A percentile compares a stretch with the other conserved stretches of the same genome.
Conservation (phyloP, 2,888 invertebrate genomes). For the Heteropelma amictum region DNA sequence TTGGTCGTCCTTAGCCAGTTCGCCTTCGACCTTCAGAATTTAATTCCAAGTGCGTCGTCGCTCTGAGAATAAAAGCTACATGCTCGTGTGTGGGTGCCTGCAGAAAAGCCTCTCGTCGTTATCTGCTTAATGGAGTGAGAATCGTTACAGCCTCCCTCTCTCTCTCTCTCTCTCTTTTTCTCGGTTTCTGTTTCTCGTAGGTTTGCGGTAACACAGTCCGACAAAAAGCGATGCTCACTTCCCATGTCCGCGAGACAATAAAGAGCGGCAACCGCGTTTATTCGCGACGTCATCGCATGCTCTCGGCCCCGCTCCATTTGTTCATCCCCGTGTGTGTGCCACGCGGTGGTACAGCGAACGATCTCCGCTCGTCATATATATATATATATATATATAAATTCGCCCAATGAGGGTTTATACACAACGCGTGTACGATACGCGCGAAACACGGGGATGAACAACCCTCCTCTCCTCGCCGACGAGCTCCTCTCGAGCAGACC, state of each 20-base stretch:
- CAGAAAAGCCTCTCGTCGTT: constrained; percentile 49
- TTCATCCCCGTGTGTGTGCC: constrained; percentile 27
- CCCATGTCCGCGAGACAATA: constrained; percentile 73
- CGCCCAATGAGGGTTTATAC: too few species aligned
- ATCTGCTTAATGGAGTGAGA: constrained; percentile 59
- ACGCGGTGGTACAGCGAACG: too few species aligned
- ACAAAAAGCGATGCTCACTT: constrained; percentile 70
- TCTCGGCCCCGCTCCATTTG: constrained; percentile 52
- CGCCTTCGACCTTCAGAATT: too few species aligned
- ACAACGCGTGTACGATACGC: constrained; percentile 12
- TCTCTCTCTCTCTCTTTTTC: too few species aligned
- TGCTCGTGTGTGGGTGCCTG: too few species aligned
- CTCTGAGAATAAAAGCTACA: constrained; percentile 39
- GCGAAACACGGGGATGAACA: constrained; percentile 50
- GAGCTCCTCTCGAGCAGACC: too few species aligned
- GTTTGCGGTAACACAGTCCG: not conserved
- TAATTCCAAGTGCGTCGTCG: too few species aligned
- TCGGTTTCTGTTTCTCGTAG: constrained; percentile 2
- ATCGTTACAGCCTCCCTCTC: constrained; percentile 32
- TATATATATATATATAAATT: not conserved
- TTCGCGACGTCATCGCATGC: constrained; percentile 56
- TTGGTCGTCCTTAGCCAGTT: too few species aligned
- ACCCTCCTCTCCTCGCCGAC: too few species aligned
- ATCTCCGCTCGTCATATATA: not conserved
- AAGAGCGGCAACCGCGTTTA: constrained; percentile 55